phyloP scores from a whole-genome alignment of 2,113 vertebrate genomes.

The Hyperopisus bebe region DNA sequence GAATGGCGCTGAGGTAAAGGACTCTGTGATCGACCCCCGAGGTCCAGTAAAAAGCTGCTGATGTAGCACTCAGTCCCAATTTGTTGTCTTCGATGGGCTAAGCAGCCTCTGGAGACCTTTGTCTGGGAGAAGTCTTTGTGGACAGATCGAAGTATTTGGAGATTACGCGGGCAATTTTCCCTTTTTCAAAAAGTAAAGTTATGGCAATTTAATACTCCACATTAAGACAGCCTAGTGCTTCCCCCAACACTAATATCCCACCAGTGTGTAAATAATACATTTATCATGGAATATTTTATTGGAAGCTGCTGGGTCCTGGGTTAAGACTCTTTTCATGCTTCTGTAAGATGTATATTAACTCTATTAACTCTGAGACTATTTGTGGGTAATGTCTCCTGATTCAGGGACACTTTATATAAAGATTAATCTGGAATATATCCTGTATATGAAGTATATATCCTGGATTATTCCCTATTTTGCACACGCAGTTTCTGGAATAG shows the following conservation, averaged over 20 bases:
- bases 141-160: not conserved
- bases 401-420: not conserved
- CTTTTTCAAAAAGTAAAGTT: not conserved
- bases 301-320: not conserved
- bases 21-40: constrained; percentile 10
- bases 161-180: not conserved
- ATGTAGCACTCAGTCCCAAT: not conserved
- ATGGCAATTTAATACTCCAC: not conserved
- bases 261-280: not conserved
- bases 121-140: not conserved
- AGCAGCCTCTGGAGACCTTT: constrained; percentile 2
- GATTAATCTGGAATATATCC: not conserved
- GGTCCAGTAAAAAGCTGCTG: not conserved
- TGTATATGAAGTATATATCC: not conserved
- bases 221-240: not conserved
- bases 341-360: not conserved
- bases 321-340: not conserved
- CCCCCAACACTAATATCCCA: not conserved
- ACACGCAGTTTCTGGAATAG: not conserved
- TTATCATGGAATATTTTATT: not conserved
- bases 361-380: not conserved
- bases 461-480: not conserved
- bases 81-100: constrained; percentile 12
- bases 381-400: not conserved
- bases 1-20: not conserved